Conservation (phyloP, 1,140 invertebrate species). For the Acromyrmex echinatior region DNA sequence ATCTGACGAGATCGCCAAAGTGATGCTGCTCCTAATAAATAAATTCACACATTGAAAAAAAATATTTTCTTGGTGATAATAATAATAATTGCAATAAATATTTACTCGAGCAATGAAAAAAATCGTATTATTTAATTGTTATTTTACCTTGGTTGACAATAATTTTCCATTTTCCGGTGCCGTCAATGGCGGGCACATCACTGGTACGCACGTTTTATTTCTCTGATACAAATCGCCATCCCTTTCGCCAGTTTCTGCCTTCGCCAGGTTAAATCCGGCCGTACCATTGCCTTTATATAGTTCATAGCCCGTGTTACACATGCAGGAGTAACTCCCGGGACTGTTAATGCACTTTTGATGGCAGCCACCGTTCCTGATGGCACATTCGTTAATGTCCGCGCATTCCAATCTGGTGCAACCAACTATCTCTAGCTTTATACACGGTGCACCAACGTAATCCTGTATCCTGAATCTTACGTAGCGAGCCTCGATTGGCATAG, state of each 20-base stretch:
- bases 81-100: background rate
- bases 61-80: background rate
- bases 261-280: slow-evolving; percentile 94
- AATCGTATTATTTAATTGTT: background rate
- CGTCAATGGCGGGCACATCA: slow-evolving; percentile 94
- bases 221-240: slow-evolving; percentile 96
- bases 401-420: slow-evolving; percentile 97
- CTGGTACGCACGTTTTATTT: slow-evolving; percentile 98
- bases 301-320: slow-evolving; percentile 97
- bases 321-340: slow-evolving; percentile 95
- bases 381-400: slow-evolving; percentile 97
- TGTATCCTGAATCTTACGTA: slow-evolving; percentile 96
- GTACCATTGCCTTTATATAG: slow-evolving; percentile 96
- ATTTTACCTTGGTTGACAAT: slow-evolving; percentile 91
- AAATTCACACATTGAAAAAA: background rate
- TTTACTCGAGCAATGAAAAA: background rate
- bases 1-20: slow-evolving; percentile 96
- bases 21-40: slow-evolving; percentile 90
- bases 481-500: slow-evolving; percentile 96
- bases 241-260: slow-evolving; percentile 93
- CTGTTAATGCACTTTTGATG: slow-evolving; percentile 97
- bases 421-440: slow-evolving; percentile 96
- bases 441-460: slow-evolving; percentile 95
- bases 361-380: slow-evolving; percentile 95
- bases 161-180: slow-evolving; percentile 96